Base-by-base conservation (phyloP, 2,888 invertebrate genomes). In the Iselma pallidipennis region DNA sequence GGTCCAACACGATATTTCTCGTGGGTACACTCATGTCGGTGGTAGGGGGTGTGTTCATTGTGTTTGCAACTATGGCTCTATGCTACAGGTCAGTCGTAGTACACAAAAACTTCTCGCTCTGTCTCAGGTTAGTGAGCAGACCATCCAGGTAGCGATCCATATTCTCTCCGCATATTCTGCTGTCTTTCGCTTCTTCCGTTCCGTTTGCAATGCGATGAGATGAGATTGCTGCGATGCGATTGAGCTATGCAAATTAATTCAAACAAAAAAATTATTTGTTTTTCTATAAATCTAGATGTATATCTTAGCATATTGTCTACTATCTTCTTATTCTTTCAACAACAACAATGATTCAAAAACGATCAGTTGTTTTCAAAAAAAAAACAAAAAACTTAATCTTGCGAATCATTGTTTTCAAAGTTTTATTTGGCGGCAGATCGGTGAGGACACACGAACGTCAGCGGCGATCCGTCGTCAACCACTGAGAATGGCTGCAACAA, bases 61-160 rank as follows among this genome's bases (percentile, higher is more conserved):
- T 95, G 89, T 96, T 96, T 91, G 95, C 96, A 88, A 91, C 95
- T 89, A 92, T 96, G 92, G 96, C 96, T 88, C 92, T 96, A 89
- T 96, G 96, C 93, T 96, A 96, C 94, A 94, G 95, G 94, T 95
- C 94, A 94, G 94, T 94, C 90, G 94, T 94, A 92, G 94, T 95
- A 91, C 94, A 95, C 93, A 94, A 93, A 93, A 94, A 94, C 92
- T 92, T 94, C 93, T 94, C 92, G 91, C 92, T 94, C 90, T 94
- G 94, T 91, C 92, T 94, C 92, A 94, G 94, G 94, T 95, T 94
- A 94, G 94, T 94, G 91, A 90, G 91, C 92, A 92, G 91, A 90
- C 89, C 72, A 74, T 73, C 86, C 87, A 87, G 87, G 87, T 88
- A 88, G 88, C 87, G 76, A 79, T 78, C 77, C 78, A 79, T 4